phyloP scores from a whole-genome alignment of 2,888 invertebrate genomes.

The Amblyjoppa fuscipennis region DNA sequence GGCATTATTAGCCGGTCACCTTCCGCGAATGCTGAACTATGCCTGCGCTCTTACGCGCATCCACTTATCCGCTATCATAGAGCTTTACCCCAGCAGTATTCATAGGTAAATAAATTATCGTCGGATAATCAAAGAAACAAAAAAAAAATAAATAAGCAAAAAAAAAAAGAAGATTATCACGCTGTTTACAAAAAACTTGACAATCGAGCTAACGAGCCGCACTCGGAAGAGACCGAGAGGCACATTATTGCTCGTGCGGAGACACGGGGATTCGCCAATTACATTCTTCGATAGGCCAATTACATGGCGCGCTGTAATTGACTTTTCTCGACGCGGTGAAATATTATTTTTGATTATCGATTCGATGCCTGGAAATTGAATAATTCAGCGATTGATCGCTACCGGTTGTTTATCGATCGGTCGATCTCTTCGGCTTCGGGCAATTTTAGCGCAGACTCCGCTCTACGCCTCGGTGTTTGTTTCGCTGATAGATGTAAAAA shows the following conservation, averaged over 20 bases:
- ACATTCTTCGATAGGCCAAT: not conserved
- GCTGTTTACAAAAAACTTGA: not conserved
- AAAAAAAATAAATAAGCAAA: too few species aligned
- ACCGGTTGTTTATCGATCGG: slow-evolving; percentile 17
- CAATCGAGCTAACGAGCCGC: not conserved
- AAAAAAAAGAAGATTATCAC: not conserved
- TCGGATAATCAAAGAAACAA: not conserved
- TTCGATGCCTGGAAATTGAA: slow-evolving; percentile 46
- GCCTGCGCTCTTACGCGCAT: slow-evolving; percentile 9
- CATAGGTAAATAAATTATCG: not conserved
- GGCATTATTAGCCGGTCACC: slow-evolving; percentile 38
- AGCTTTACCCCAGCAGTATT: not conserved
- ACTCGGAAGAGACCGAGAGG: not conserved
- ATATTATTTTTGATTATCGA: slow-evolving; percentile 28
- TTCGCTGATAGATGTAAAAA: too few species aligned
- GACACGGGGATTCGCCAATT: not conserved
- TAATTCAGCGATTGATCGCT: slow-evolving; percentile 3
- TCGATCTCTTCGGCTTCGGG: not conserved
- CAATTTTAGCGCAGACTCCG: not conserved
- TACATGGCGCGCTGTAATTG: not conserved
- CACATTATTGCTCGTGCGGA: not conserved
- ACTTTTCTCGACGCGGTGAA: slow-evolving; percentile 6
- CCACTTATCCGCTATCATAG: not conserved
- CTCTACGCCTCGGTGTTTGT: not conserved
- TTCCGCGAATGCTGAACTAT: slow-evolving; percentile 28